Base-by-base conservation (phyloP, 2,888 invertebrate genomes). In the Maniola hyperantus region DNA sequence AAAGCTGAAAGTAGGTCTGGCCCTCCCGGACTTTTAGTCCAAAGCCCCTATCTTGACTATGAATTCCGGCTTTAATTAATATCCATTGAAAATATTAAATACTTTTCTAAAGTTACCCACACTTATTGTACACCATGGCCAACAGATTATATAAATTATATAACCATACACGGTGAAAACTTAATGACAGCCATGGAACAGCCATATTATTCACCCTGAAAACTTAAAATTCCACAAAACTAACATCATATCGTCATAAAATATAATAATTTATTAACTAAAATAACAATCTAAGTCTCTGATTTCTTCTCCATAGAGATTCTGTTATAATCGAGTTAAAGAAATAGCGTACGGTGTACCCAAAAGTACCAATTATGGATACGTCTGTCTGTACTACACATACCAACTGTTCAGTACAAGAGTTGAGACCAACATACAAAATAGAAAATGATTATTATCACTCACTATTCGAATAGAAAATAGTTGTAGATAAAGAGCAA, bases 81-180 rank as follows among this genome's bases (percentile, higher is more conserved):
- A 10, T 39, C 39, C 11, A 39, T 10, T 39, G 2, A 11, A 0
- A 39, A 10, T 10, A 11, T 39, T 39, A 10, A 10, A 39, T 11
- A 39, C 11, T 10, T 39, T 11, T 39, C 4, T 46, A 46, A 46
- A n/a, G 13, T 46, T 46, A 62, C 79, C 79, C 75, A 76, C 75
- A 76, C 76, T 74, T 77, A 80, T 79, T 77, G 83, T 34, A 6
- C 75, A 82, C 26, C 26, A 26, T 10, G 36, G 34, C 36, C 46
- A 65, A 65, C 57, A 53, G 50, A 58, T 64, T 54, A 77, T 76
- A 36, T 82, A 81, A 79, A 81, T n/a, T n/a, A n/a, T n/a, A 51
- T 39, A 80, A 68, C 62, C 68, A 79, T 77, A 79, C 74, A 76
- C 74, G 75, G 67, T 73, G 74, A 74, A 75, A 76, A 73, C 73